Conservation (phyloP, 2,797 vertebrate genomes). For the Hydrophis major region DNA sequence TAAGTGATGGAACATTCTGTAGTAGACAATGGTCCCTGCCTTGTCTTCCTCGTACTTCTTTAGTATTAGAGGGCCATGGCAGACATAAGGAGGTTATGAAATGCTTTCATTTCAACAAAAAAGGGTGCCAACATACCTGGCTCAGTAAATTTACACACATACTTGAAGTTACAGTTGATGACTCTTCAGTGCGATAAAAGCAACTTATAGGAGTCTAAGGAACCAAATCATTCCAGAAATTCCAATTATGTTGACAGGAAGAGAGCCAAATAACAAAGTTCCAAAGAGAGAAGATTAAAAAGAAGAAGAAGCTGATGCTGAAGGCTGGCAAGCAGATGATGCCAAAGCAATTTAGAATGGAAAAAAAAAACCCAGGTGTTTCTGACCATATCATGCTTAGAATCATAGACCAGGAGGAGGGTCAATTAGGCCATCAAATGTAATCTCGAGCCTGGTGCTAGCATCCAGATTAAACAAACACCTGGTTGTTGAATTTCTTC, state of each 20-base stretch:
- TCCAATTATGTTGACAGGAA: slow-evolving; percentile 65
- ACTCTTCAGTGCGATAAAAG: slow-evolving; percentile 61
- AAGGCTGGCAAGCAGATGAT: slow-evolving; percentile 33
- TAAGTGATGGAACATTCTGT: slow-evolving; percentile 18
- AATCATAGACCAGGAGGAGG: not conserved
- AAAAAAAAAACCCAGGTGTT: not conserved
- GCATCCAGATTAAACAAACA: fast-evolving
- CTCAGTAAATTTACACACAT: slow-evolving; percentile 65
- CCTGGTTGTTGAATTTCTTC: not conserved
- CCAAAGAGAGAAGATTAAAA: slow-evolving; percentile 50
- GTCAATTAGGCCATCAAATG: not conserved
- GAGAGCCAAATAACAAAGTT: slow-evolving; percentile 37
- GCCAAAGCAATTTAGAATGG: slow-evolving; percentile 31
- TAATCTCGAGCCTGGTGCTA: not conserved
- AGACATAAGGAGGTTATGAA: slow-evolving; percentile 57
- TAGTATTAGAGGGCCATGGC: slow-evolving; percentile 55
- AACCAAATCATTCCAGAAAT: slow-evolving; percentile 66
- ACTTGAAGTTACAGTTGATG: slow-evolving; percentile 56
- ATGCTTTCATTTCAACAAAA: slow-evolving; percentile 40
- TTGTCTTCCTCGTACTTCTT: slow-evolving; percentile 49
- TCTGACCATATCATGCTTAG: not conserved
- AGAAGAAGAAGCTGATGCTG: slow-evolving; percentile 26
- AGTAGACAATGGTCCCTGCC: slow-evolving; percentile 46
- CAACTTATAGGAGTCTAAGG: slow-evolving; percentile 62
- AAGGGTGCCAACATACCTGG: slow-evolving; percentile 49